Base-by-base conservation (phyloP, 2,797 vertebrate species). In the Allenopithecus nigroviridis region DNA sequence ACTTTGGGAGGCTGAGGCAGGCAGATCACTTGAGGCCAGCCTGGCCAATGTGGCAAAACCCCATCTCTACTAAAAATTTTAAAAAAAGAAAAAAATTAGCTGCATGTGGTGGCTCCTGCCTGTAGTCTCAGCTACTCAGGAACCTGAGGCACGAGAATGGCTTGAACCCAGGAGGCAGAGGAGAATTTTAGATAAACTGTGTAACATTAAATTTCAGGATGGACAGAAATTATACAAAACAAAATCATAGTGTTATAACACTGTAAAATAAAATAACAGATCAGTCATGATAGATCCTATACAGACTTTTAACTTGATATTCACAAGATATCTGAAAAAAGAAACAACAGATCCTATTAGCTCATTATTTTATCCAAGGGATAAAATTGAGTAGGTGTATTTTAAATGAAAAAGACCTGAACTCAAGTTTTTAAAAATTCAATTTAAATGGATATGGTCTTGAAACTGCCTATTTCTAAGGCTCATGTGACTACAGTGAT, bases 341-440 rank as follows among this genome's bases (percentile, higher is more conserved):
- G 48, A 85, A 93, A 72, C 30, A 36, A n/a, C 4, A 46, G 50
- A 80, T 84, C n/a, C 39, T 79, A 6, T 36, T 80, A 92, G 33
- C n/a, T 36, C 30, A 36, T 53, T 91, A 81, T 50, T 24, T 70
- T 68, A 30, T 70, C 75, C 10, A 5, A 84, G 43, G 53, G n/a
- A 14, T 76, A 84, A 85, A 92, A 48, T 12, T 36, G 17, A 92
- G 59, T 50, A 84, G 48, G 46, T 30, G 8, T 72, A 41, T 83
- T 86, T 86, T 74, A 84, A 70, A 85, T 93, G 70, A 84, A 79
- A 87, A 41, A 70, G 39, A 86, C 33, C 28, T 55, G 59, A 85
- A 96, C 19, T 83, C 16, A 17, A 96, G 61, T n/a, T 95, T 84
- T 75, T 50, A 84, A 53, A 84, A 90, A 78, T 46, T 61, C 36